Evolutionary conservation across 37 sponge, comb jelly and placozoan species (phyloP), one percentile per base, ranked within the genome.

Genomic region (Dysidea cf. avara): DNA sequence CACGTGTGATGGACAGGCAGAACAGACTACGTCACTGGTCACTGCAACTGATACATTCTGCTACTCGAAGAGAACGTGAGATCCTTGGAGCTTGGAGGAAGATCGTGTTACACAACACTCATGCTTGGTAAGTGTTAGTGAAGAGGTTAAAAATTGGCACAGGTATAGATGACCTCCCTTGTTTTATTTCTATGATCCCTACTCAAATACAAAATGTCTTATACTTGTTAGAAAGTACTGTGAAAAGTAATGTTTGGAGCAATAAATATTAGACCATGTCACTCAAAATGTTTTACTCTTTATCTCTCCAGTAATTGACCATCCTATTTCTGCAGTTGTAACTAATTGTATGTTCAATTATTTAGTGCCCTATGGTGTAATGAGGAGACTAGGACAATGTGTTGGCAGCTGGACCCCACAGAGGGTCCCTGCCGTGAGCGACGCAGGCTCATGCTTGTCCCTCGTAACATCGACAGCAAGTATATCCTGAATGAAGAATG

Each of bases 391-490:
- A 64, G 93, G 13, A 61, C 51, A 48, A 84, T 87, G 88, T 81
- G 85, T 32, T 88, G 84, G 85, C 90, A 92, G 89, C 80, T 96
- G 71, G 96, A 96, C 63, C 96, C 96, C 35, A 96, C 96, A 0
- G 96, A 96, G 49, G 96, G 96, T 1, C 96, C 96, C 0, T 77
- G 81, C 29, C 34, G 96, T 7, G 85, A 84, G 31, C 57, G 96
- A 28, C 66, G 86, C 65, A 72, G 96, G 33, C 47, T 96, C 77
- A 80, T 87, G 69, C 65, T 70, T 22, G 79, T 58, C 1, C 86
- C 88, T 9, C 47, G 60, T 39, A 82, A 52, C 43, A 78, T 84
- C 20, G 56, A 56, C 20, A 64, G 63, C 57, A 81, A 68, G 78
- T 93, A 82, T 75, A 52, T 91, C 55, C 76, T 86, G 14, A 62